These are phyloP conservation scores for Oxycera nigricornis DNA, from an alignment of 2,888 invertebrate species.

Conservation along the genomic window DNA sequence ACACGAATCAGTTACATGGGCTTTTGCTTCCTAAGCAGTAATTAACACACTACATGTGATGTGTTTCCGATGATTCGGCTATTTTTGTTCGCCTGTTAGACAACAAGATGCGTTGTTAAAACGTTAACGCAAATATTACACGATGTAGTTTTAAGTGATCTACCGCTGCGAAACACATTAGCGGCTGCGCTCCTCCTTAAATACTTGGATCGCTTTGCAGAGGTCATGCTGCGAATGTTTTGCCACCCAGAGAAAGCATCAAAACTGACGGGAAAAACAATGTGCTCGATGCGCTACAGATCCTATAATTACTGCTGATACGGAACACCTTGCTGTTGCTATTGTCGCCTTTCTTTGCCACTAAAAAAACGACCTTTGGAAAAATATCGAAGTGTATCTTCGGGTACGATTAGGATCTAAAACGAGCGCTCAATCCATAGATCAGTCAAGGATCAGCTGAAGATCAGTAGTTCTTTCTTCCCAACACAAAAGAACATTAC, in stretches of 20 bases:
- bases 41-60: background rate
- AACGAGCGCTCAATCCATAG: background rate
- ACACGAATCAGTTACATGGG: background rate
- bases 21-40: background rate
- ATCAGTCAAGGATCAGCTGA: slow-evolving; percentile 15
- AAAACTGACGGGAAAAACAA: background rate
- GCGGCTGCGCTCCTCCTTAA: background rate
- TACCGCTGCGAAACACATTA: slow-evolving; percentile 38
- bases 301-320: slow-evolving; percentile 26
- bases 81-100: background rate
- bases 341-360: background rate
- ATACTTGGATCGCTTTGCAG: slow-evolving; percentile 6
- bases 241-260: slow-evolving; percentile 24
- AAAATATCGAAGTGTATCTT: background rate
- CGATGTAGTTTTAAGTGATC: slow-evolving; percentile 28
- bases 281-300: slow-evolving; percentile 13
- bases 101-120: background rate
- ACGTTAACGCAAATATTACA: background rate
- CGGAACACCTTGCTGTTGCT: slow-evolving; percentile 23
- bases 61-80: background rate
- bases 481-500: slow-evolving; percentile 5
- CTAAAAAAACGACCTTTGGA: background rate
- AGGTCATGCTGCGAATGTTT: slow-evolving; percentile 28
- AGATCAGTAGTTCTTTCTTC: slow-evolving; percentile 15
- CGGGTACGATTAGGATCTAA: background rate